Base-by-base conservation (phyloP, 35 echinoderm and acorn worm species). In the Lytechinus pictus region DNA sequence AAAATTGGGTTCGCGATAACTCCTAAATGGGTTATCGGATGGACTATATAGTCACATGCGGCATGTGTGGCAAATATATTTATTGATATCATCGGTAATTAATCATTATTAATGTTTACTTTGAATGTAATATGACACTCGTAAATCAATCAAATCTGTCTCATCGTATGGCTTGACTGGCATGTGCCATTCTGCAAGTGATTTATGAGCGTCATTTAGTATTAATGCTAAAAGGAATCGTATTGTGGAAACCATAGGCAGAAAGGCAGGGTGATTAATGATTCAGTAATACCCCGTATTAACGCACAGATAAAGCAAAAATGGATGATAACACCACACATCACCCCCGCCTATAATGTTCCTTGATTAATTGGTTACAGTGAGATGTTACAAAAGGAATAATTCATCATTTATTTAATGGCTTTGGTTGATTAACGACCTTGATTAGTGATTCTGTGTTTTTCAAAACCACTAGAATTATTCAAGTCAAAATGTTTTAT, bases 381-480 rank as follows among this genome's bases (percentile, higher is more conserved):
- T 24, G 14, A 6, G 16, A 6, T 79, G 66, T 24, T 24, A n/a
- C 33, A 44, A n/a, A 24, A 24, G 21, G 66, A 79, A 24, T 79
- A 79, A 79, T 79, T 24, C 66, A 79, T 79, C 66, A 79, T 79
- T 79, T 71, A 79, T 79, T 79, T 79, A 79, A 79, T 79, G 66
- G 66, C 24, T 24, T 7, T 14, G 66, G 66, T 79, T 79, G 66
- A 79, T 24, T 24, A 79, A 79, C 66, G 66, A 16, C 66, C 66
- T 79, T 79, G 66, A 79, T 79, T 79, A 79, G 19, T 79, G n/a
- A 79, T 79, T 79, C 66, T 14, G 16, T 79, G 66, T 79, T 66
- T 71, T 16, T 79, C 16, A 24, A 79, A 79, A 79, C 56, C 9
- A 13, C 9, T 79, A 79, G 66, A 79, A 24, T 79, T 1, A 3